phyloP scores from a whole-genome alignment of 1,140 invertebrate species.

The Mercenaria mercenaria region DNA sequence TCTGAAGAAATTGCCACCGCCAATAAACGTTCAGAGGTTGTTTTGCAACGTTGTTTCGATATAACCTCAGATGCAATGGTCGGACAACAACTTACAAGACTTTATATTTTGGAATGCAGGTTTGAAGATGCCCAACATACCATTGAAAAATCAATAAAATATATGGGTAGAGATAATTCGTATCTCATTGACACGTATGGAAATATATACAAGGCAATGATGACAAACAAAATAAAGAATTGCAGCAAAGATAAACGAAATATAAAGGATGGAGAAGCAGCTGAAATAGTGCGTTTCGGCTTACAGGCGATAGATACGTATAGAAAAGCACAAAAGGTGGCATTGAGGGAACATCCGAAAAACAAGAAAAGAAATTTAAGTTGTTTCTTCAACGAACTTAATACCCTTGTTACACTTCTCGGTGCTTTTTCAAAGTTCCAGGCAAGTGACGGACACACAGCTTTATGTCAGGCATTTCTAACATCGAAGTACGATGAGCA shows the following conservation, averaged over 20 bases:
- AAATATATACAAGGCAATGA: neutral
- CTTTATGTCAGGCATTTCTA: too few relatives aligned
- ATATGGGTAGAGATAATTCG: neutral
- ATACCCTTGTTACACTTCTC: neutral
- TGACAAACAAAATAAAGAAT: neutral
- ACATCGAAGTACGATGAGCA: too few relatives aligned
- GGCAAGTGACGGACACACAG: too few relatives aligned
- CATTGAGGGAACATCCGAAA: neutral
- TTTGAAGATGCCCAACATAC: neutral
- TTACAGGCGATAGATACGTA: neutral
- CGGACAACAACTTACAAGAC: constrained; percentile 34
- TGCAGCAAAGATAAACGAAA: neutral
- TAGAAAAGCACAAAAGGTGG: neutral
- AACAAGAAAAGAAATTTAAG: neutral
- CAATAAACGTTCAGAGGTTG: too few relatives aligned
- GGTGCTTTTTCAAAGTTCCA: too few relatives aligned
- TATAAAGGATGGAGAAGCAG: neutral
- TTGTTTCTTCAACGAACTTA: neutral
- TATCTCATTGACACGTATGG: constrained; percentile 30
- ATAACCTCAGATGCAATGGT: constrained; percentile 22
- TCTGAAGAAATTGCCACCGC: too few relatives aligned
- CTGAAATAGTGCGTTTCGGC: neutral
- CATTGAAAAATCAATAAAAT: neutral
- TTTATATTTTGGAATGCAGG: neutral
- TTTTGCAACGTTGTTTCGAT: neutral